These are phyloP conservation scores for Brachionus asplanchnoidis DNA, from an alignment of 1,140 invertebrate genomes.

Conservation along the genomic window DNA sequence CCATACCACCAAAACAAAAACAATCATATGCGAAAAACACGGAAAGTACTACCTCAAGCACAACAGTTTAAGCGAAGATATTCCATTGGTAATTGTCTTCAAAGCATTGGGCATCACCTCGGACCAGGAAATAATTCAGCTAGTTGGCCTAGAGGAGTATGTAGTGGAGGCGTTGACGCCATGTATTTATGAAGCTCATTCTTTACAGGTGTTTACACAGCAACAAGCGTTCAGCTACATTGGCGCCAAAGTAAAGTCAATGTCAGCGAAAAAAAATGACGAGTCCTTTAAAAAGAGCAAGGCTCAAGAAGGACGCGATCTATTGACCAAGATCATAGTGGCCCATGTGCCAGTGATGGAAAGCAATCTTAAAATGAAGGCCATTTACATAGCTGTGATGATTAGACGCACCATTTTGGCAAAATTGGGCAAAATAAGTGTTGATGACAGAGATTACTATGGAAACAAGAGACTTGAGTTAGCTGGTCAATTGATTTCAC, in stretches of 20 bases:
- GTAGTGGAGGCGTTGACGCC: slow-evolving; percentile 74
- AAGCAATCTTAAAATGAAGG: slow-evolving; percentile 61
- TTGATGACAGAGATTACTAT: slow-evolving; percentile 97
- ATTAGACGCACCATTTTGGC: slow-evolving; percentile 80
- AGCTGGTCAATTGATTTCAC: slow-evolving; percentile 84
- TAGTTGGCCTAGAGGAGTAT: slow-evolving; percentile 76
- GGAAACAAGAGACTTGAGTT: slow-evolving; percentile 96
- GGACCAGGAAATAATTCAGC: slow-evolving; percentile 87
- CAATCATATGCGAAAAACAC: slow-evolving; percentile 81
- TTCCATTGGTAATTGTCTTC: slow-evolving; percentile 85
- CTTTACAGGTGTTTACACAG: slow-evolving; percentile 67
- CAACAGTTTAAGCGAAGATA: slow-evolving; percentile 88
- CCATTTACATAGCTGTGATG: slow-evolving; percentile 86
- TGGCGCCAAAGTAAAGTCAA: slow-evolving; percentile 62
- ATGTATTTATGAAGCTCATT: slow-evolving; percentile 84
- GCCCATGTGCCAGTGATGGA: slow-evolving; percentile 76
- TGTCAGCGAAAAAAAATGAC: slow-evolving; percentile 43
- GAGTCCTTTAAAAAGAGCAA: slow-evolving; percentile 51
- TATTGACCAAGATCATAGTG: slow-evolving; percentile 78
- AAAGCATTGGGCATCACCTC: slow-evolving; percentile 90
- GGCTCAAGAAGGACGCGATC: slow-evolving; percentile 79
- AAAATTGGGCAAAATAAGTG: slow-evolving; percentile 65
- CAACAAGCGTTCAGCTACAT: slow-evolving; percentile 67
- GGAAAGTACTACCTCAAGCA: slow-evolving; percentile 87
- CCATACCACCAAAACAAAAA: slow-evolving; percentile 91